These are phyloP conservation scores for Sicus ferrugineus DNA, from an alignment of 2,888 invertebrate genomes.

Conservation along the genomic window DNA sequence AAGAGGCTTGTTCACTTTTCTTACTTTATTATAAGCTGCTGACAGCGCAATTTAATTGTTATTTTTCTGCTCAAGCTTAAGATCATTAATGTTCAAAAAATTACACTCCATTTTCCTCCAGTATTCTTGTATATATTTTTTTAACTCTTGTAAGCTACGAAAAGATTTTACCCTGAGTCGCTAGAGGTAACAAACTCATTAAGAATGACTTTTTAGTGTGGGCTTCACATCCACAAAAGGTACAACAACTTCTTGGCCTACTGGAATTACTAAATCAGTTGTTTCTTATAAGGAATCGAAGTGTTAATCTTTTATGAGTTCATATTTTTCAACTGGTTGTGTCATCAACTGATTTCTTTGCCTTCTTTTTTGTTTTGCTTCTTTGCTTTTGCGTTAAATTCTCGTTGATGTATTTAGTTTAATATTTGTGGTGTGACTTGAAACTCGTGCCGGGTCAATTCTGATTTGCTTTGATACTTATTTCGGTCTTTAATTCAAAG, in stretches of 20 bases:
- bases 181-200: too few relatives aligned
- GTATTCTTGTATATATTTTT: too few relatives aligned
- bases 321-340: slow-evolving; percentile 11
- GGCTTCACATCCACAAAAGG: too few relatives aligned
- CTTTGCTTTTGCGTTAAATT: not conserved
- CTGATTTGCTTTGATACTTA: not conserved
- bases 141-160: too few relatives aligned
- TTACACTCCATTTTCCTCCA: too few relatives aligned
- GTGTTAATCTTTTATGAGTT: slow-evolving; percentile 23
- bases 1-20: too few relatives aligned
- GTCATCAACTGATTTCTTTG: slow-evolving; percentile 17
- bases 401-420: slow-evolving; percentile 18
- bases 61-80: too few relatives aligned
- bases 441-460: slow-evolving; percentile 9
- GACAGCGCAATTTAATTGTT: too few relatives aligned
- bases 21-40: too few relatives aligned
- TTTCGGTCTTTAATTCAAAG: slow-evolving; percentile 14
- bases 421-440: not conserved
- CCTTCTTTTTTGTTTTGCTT: slow-evolving; percentile 2
- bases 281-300: slow-evolving; percentile 15
- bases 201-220: too few relatives aligned
- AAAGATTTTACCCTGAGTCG: too few relatives aligned
- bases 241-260: not conserved
- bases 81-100: too few relatives aligned
- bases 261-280: not conserved